These are phyloP conservation scores for Erythrocercus mccallii DNA, from an alignment of 2,113 vertebrate genomes.

Conservation along the genomic window DNA sequence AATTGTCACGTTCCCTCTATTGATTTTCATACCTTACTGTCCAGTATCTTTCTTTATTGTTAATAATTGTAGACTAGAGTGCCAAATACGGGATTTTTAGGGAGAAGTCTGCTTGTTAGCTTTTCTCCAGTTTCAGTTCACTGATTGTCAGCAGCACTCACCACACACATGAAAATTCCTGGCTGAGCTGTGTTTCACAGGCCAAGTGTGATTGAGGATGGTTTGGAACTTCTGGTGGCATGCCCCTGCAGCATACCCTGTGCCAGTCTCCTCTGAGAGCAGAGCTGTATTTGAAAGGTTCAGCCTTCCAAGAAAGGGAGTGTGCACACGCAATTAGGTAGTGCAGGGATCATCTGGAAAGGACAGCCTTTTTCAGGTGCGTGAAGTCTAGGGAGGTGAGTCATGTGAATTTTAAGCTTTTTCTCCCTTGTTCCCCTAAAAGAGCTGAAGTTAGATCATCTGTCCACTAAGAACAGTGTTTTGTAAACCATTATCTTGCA, in stretches of 20 bases:
- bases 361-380: neutral
- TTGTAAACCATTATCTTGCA: neutral
- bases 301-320: neutral
- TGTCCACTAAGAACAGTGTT: neutral
- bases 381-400: neutral
- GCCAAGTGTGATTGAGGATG: neutral
- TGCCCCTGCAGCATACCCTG: neutral
- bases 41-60: neutral
- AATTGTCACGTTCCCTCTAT: neutral
- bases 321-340: neutral
- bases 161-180: neutral
- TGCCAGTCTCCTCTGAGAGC: neutral
- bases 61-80: neutral
- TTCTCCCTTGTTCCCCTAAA: neutral
- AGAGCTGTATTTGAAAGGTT: neutral
- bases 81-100: neutral
- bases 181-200: neutral
- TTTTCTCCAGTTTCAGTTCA: neutral
- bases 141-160: neutral
- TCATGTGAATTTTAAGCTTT: neutral
- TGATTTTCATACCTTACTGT: neutral
- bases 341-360: neutral
- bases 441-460: neutral
- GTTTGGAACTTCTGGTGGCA: neutral
- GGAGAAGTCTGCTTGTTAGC: neutral